These are phyloP conservation scores for Spisula solida DNA, from an alignment of 2,888 invertebrate genomes.

Conservation along the genomic window DNA sequence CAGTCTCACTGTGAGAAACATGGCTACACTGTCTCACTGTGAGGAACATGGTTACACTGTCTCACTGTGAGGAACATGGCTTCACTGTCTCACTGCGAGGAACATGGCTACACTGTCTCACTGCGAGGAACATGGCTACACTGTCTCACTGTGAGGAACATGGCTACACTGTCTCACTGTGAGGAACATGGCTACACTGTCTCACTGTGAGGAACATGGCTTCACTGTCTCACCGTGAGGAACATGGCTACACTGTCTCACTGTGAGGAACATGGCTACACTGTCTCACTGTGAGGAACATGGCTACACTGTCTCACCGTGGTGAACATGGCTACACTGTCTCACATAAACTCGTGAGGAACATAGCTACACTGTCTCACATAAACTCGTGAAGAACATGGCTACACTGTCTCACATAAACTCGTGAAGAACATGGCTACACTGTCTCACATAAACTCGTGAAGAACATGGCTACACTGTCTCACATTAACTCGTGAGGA, in stretches of 20 bases:
- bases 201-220: background rate
- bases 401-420: background rate
- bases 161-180: background rate
- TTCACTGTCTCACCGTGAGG: background rate
- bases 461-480: background rate
- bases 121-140: background rate
- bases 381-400: background rate
- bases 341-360: background rate
- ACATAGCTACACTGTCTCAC: background rate
- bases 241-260: background rate
- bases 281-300: background rate
- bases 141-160: background rate
- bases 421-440: background rate
- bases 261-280: background rate
- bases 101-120: background rate
- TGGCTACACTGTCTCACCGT: background rate
- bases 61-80: background rate
- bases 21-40: too few relatives aligned
- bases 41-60: too few relatives aligned
- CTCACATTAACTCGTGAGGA: background rate
- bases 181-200: background rate
- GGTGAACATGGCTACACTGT: background rate
- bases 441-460: slow-evolving; percentile 1
- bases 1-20: too few relatives aligned
- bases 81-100: background rate